Conservation (phyloP, 1,140 invertebrate genomes). For the Schlechtendalia chinensis region DNA sequence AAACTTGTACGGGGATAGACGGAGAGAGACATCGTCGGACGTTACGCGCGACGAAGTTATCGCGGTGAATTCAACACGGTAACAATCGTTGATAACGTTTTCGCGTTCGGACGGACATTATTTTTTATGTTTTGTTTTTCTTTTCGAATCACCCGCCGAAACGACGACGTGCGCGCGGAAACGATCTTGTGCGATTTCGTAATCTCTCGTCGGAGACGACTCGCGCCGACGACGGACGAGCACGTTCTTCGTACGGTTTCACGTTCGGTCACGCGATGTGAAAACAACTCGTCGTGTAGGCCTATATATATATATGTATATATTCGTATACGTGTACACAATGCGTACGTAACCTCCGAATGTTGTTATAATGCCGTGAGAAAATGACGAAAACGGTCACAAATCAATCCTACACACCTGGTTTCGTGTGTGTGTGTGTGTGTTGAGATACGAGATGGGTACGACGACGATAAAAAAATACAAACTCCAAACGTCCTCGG, state of each 20-base stretch:
- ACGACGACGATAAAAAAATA: not conserved
- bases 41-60: too few species aligned
- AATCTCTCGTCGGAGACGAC: not conserved
- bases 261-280: constrained; percentile 38
- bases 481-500: not conserved
- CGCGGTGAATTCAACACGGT: too few species aligned
- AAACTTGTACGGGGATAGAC: too few species aligned
- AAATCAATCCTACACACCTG: constrained; percentile 44
- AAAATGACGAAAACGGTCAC: constrained; percentile 47
- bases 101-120: too few species aligned
- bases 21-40: too few species aligned
- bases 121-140: too few species aligned
- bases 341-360: not conserved
- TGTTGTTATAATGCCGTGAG: constrained; percentile 34
- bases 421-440: not conserved
- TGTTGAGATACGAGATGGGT: not conserved
- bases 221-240: not conserved
- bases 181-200: not conserved
- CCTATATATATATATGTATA: not conserved
- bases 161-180: not conserved
- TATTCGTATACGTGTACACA: not conserved
- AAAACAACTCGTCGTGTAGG: constrained; percentile 16
- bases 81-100: too few species aligned
- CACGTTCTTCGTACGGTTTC: not conserved
- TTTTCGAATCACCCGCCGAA: too few species aligned